phyloP scores from a whole-genome alignment of 2,888 invertebrate genomes.

The Oligia fasciuncula region DNA sequence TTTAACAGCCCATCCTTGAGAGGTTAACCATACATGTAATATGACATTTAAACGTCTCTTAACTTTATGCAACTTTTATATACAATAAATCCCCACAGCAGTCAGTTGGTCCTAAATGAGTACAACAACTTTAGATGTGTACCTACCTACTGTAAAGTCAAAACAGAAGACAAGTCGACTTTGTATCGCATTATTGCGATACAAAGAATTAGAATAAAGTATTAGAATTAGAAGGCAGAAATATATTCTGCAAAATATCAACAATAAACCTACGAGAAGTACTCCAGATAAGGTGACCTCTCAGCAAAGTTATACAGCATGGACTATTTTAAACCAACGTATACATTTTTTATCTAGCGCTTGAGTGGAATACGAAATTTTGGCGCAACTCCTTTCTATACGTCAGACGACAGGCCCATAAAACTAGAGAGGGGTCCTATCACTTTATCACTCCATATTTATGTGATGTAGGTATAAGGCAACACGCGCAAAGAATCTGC shows the following conservation, averaged over 20 bases:
- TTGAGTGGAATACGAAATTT: conserved; percentile 64
- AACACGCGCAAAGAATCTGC: conserved; percentile 55
- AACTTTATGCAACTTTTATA: too few relatives aligned
- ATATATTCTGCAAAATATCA: neutral
- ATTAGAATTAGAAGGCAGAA: neutral
- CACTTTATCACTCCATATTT: conserved; percentile 63
- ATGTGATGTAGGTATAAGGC: conserved; percentile 55
- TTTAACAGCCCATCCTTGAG: neutral
- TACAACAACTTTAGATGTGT: neutral
- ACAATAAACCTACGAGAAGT: conserved; percentile 11
- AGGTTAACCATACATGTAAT: neutral
- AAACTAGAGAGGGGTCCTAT: conserved; percentile 54
- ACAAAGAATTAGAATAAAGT: neutral
- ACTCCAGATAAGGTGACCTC: conserved; percentile 39
- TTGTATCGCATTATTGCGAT: too few relatives aligned
- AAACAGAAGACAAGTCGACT: neutral
- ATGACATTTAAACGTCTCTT: too few relatives aligned
- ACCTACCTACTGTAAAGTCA: neutral
- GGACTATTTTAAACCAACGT: conserved; percentile 49
- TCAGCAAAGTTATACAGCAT: conserved; percentile 27
- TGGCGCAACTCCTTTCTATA: conserved; percentile 52
- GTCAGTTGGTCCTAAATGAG: neutral
- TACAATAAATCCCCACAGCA: too few relatives aligned
- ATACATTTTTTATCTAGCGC: conserved; percentile 58
- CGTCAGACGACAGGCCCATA: conserved; percentile 51